Evolutionary conservation across 2,888 invertebrate species (phyloP).

Genomic region (Lasioglossum pauxillum): DNA sequence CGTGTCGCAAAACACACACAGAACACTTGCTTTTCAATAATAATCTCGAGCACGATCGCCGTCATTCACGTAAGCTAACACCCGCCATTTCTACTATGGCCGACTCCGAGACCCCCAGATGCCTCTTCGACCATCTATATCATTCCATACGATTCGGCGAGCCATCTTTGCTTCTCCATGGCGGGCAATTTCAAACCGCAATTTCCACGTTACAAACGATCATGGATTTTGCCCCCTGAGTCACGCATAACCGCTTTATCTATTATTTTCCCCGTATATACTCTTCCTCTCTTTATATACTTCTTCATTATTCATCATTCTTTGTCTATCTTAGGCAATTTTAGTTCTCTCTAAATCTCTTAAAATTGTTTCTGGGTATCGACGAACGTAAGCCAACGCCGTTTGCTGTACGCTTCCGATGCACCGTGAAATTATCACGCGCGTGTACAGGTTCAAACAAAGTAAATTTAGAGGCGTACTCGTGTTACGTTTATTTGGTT

Average conservation of each 20-base stretch:
- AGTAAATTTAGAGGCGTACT: not conserved
- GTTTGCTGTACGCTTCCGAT: not conserved
- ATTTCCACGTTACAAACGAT: not conserved
- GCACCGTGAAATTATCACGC: not conserved
- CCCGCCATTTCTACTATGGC: conserved; percentile 94
- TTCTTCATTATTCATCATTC: not conserved
- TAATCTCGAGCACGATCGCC: conserved; percentile 81
- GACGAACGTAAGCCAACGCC: too few species aligned
- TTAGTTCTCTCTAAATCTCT: not conserved
- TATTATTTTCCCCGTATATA: not conserved
- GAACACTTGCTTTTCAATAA: conserved; percentile 78
- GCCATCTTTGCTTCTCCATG: conserved; percentile 46
- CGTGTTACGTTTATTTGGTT: not conserved
- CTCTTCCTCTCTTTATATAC: not conserved
- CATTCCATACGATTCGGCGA: conserved; percentile 59
- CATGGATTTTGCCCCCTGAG: not conserved
- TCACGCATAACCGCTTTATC: not conserved
- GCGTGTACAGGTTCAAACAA: not conserved
- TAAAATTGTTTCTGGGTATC: not conserved
- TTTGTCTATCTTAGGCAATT: not conserved
- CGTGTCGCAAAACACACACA: conserved; percentile 79
- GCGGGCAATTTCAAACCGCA: conserved; percentile 66
- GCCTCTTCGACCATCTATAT: conserved; percentile 86
- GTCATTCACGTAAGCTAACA: conserved; percentile 85
- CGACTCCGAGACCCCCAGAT: conserved; percentile 87